Base-by-base conservation (phyloP, 2,888 invertebrate species). In the Drosophila fungiperda region DNA sequence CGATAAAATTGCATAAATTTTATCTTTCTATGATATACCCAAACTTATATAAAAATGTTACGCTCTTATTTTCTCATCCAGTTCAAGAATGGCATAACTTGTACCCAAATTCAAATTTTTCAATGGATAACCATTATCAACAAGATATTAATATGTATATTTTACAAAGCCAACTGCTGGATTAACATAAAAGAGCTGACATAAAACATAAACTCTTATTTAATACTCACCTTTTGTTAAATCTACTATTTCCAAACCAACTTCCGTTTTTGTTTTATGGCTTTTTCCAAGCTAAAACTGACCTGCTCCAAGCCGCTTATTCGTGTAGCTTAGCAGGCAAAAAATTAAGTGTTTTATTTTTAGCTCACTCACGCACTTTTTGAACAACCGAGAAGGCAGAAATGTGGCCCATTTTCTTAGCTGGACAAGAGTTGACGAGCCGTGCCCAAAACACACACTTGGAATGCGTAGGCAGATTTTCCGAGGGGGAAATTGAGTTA, bases 311-410 rank as follows among this genome's bases (percentile, higher is more conserved):
- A 66, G 48, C 9, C 64, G 52, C 15, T 20, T 36, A 7, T 20
- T 29, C 29, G 61, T 42, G 71, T 69, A 42, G 36, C 48, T 57
- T 48, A 20, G 62, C 58, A 40, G 53, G 45, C 66, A 55, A 42
- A 49, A 20, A 29, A 49, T 68, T 55, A 40, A 68, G 29, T 5
- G 20, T 11, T 50, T 57, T 50, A n/a, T 29, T 23, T 55, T n/a
- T 29, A 0, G 40, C 26, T 68, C 57, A 61, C 72, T 67, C 77
- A 85, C 83, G 76, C 84, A 81, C 83, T 88, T 82, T 81, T 80
- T 81, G 87, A 78, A 81, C 89, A 83, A 80, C 86, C 88, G 79
- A 86, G 83, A 79, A 73, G 75, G 73, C 62, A 68, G 76, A 67
- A 60, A 69, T 73, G 73, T 87, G 83, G 81, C 87, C 89, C 81